Base-by-base conservation (phyloP, 1,140 invertebrate species). In the Calephelis virginiensis region DNA sequence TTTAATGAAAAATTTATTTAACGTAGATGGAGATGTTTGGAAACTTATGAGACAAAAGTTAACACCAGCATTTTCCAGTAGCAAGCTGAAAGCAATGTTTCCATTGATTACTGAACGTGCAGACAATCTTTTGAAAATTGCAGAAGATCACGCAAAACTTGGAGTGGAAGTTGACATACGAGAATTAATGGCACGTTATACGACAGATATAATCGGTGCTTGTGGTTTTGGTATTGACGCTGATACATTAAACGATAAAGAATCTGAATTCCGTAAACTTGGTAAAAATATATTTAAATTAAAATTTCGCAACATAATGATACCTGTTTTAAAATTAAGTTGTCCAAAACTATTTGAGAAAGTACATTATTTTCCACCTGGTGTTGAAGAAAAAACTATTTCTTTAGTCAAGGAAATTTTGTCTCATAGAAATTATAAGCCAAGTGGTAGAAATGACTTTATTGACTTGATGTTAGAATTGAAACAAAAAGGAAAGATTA, bases 21-120 rank as follows among this genome's bases (percentile, higher is more conserved):
- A 89, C 45, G 76, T 92, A 60, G 85, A 89, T 65, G 93, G 92
- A 8, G 83, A 91, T 10, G 82, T 89, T 28, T 95, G 94, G 94
- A 92, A 43, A 43, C 40, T 43, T 9, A 43, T 43, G 40, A 43
- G 40, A 9, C 40, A 43, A 9, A 43, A 43, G 92, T 95, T 73
- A 94, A 93, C 72, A 91, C 78, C 12, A 92, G 73, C 80, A 86
- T 62, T 87, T 87, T 43, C 40, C 7, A 43, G 40, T 43, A 43
- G 40, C 6, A 43, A 43, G 8, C 40, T 43, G 6, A 43, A 43
- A 43, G 40, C 40, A 9, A 43, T 43, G 6, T 43, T 43, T 43
- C 40, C 40, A 43, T 43, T 43, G 9, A 90, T 93, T 48, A 87
- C 89, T 6, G 76, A 86, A 4, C 89, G 91, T 70, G 87, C 88